phyloP scores from a whole-genome alignment of 2,797 vertebrate genomes.

The Macrochelys suwanniensis region DNA sequence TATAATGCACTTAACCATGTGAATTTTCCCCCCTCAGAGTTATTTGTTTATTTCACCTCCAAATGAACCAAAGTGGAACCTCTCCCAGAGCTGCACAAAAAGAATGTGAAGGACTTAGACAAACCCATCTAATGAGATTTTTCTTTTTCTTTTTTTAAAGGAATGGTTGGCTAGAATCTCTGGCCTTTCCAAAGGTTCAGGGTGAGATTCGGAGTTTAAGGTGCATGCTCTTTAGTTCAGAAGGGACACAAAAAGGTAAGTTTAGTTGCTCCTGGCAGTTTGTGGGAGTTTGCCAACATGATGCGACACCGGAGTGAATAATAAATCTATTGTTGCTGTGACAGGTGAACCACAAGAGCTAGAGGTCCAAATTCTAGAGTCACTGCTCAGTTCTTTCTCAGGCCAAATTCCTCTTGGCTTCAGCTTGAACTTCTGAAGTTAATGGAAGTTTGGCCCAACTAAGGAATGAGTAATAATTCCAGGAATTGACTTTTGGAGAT shows the following conservation, averaged over 20 bases:
- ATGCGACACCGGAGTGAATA: neutral
- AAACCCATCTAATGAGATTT: constrained; percentile 32
- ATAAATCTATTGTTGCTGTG: constrained; percentile 1
- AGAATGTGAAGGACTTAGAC: constrained; percentile 37
- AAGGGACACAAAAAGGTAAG: constrained; percentile 42
- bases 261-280: constrained; percentile 46
- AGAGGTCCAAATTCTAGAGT: constrained; percentile 46
- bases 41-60: constrained; percentile 63
- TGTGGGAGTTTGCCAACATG: constrained; percentile 7
- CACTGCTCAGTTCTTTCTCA: constrained; percentile 55
- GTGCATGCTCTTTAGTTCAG: constrained; percentile 23
- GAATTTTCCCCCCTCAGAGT: constrained; percentile 48
- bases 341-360: constrained; percentile 50
- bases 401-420: constrained; percentile 66
- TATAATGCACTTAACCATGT: constrained; percentile 32
- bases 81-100: constrained; percentile 34
- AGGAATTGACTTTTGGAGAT: constrained; percentile 69
- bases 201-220: constrained; percentile 29
- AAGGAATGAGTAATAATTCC: constrained; percentile 69
- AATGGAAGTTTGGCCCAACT: constrained; percentile 67
- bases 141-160: neutral
- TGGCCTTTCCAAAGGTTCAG: constrained; percentile 66
- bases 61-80: constrained; percentile 45
- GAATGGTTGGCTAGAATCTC: rapidly evolving
- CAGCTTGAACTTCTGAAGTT: constrained; percentile 57